phyloP scores from a whole-genome alignment of 2,113 vertebrate species.

The Aythya baeri region DNA sequence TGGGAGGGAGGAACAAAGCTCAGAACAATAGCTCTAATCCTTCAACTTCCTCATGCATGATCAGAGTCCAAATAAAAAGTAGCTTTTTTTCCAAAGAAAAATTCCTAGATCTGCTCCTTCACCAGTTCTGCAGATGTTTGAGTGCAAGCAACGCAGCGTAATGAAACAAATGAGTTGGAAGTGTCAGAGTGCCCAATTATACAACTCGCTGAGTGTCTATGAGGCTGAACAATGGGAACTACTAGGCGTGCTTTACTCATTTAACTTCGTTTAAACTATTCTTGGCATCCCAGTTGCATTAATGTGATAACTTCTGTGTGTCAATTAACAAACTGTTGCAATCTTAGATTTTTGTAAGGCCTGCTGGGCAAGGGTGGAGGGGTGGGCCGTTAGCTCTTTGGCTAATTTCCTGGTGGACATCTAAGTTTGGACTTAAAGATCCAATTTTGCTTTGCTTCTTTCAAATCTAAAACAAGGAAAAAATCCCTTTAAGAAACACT shows the following conservation, averaged over 20 bases:
- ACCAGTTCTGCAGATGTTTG: constrained; percentile 69
- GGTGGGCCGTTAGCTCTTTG: not conserved
- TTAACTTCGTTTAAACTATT: constrained; percentile 78
- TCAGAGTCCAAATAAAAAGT: not conserved
- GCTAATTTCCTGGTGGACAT: constrained; percentile 25
- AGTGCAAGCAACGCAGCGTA: constrained; percentile 62
- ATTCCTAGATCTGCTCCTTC: constrained; percentile 49
- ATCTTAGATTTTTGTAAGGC: constrained; percentile 10
- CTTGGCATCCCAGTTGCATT: constrained; percentile 73
- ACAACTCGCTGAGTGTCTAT: constrained; percentile 74
- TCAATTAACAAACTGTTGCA: constrained; percentile 74
- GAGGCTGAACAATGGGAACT: constrained; percentile 72
- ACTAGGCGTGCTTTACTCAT: constrained; percentile 70
- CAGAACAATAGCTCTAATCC: not conserved
- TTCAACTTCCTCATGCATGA: not conserved
- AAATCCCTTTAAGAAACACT: not conserved
- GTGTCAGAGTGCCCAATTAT: constrained; percentile 79
- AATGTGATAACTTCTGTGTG: constrained; percentile 74
- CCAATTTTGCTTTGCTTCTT: not conserved
- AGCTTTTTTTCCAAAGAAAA: not conserved
- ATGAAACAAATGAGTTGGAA: constrained; percentile 79
- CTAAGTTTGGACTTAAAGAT: not conserved
- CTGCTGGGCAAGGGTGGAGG: not conserved
- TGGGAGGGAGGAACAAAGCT: not conserved
- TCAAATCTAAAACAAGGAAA: not conserved